Percentiles rank a stretch among this genome's conserved stretches.
These are phyloP conservation scores for Lydus trimaculatus DNA, from an alignment of 2,888 invertebrate genomes.

Conservation along the genomic window DNA sequence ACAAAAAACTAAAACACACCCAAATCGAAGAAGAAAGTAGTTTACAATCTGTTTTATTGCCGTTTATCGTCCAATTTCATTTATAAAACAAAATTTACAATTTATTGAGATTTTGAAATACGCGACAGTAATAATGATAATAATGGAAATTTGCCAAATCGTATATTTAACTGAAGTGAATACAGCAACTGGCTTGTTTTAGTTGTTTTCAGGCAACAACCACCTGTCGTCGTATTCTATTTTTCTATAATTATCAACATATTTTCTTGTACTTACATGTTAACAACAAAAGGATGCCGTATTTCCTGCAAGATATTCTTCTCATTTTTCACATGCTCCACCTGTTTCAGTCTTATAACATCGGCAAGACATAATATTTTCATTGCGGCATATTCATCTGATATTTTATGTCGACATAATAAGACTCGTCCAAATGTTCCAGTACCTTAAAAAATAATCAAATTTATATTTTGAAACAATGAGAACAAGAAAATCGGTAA, in stretches of 20 bases:
- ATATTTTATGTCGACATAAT: constrained; percentile 83
- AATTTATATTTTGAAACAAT: not conserved
- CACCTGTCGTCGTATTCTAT: not conserved
- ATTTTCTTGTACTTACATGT: constrained; percentile 74
- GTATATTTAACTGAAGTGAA: not conserved
- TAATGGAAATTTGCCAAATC: not conserved
- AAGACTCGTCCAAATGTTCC: constrained; percentile 97
- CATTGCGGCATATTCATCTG: constrained; percentile 87
- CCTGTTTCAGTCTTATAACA: constrained; percentile 93
- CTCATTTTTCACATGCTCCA: constrained; percentile 97
- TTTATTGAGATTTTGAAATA: not conserved
- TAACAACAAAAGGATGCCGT: constrained; percentile 95
- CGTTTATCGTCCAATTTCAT: not conserved
- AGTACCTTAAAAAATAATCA: constrained; percentile 70
- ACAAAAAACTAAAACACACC: not conserved
- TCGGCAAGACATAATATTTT: constrained; percentile 94
- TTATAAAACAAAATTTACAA: not conserved
- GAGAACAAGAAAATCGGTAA: not conserved
- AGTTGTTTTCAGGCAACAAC: not conserved
- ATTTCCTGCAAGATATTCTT: constrained; percentile 91
- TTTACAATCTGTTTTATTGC: not conserved
- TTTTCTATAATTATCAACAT: not conserved
- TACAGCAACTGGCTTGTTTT: not conserved
- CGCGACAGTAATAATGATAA: not conserved
- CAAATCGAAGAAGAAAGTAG: constrained; percentile 16